Percentiles rank a stretch among this genome's conserved stretches.
phyloP scores from a whole-genome alignment of 2,113 vertebrate genomes.

The Phoenicopterus ruber region DNA sequence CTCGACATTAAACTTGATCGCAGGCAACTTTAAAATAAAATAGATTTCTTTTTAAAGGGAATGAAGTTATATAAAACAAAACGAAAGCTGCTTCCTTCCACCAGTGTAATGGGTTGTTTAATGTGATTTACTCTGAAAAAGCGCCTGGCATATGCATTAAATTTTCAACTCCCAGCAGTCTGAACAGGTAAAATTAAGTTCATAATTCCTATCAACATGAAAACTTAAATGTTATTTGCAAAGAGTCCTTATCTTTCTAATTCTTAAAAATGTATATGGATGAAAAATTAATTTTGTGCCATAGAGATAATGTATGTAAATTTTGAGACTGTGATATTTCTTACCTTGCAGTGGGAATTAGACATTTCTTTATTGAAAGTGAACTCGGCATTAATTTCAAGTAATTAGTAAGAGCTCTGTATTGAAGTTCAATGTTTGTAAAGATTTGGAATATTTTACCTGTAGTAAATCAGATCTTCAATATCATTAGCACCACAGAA shows the following conservation, averaged over 20 bases:
- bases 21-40: neutral
- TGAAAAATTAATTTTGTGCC: neutral
- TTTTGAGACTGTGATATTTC: neutral
- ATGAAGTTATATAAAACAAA: neutral
- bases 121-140: neutral
- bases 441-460: neutral
- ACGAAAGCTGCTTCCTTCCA: neutral
- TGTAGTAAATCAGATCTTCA: neutral
- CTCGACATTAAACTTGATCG: neutral
- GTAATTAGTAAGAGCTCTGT: neutral
- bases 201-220: neutral
- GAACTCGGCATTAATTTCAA: neutral
- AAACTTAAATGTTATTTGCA: neutral
- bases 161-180: neutral
- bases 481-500: neutral
- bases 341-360: neutral
- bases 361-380: neutral
- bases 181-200: neutral
- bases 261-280: neutral
- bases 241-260: neutral
- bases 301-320: neutral
- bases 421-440: neutral
- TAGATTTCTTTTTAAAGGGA: neutral
- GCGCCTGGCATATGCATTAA: neutral
- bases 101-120: neutral